phyloP scores from a whole-genome alignment of 2,888 invertebrate genomes.

The Onthophagus sagittarius region DNA sequence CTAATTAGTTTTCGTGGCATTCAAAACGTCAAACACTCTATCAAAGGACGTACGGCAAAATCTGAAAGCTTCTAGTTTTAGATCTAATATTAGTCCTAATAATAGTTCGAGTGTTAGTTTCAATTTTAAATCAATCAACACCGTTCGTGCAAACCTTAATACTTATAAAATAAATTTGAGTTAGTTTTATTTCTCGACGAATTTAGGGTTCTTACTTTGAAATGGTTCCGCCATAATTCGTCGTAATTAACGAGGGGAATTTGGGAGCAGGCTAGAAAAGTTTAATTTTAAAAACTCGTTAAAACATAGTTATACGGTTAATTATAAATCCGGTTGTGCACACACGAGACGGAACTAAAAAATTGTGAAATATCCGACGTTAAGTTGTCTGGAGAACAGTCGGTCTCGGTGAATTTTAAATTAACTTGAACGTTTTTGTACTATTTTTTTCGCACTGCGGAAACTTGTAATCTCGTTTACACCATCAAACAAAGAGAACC shows the following conservation, averaged over 20 bases:
- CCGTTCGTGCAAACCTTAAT: too few relatives aligned
- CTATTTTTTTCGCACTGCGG: background rate
- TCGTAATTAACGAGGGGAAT: background rate
- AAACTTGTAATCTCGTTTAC: background rate
- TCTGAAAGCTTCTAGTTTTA: too few relatives aligned
- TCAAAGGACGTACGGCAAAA: too few relatives aligned
- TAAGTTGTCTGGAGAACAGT: background rate
- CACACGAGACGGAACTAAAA: conserved; percentile 2
- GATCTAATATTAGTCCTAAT: too few relatives aligned
- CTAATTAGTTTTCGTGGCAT: too few relatives aligned
- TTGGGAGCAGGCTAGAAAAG: conserved; percentile 4
- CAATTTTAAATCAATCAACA: too few relatives aligned
- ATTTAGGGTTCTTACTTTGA: background rate
- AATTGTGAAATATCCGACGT: conserved; percentile 6
- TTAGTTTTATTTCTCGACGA: background rate
- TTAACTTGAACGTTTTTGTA: background rate
- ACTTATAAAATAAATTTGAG: too few relatives aligned
- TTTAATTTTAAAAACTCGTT: conserved; percentile 14
- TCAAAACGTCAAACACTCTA: too few relatives aligned
- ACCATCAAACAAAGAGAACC: background rate
- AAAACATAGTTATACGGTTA: conserved; percentile 6
- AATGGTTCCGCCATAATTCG: background rate
- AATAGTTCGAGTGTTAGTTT: too few relatives aligned
- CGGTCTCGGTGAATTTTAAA: background rate
- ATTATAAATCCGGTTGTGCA: conserved; percentile 3